Evolutionary conservation across 2,797 vertebrate species (phyloP), one percentile per base, ranked within the genome.

Genomic region (Gymnothorax reevesii): DNA sequence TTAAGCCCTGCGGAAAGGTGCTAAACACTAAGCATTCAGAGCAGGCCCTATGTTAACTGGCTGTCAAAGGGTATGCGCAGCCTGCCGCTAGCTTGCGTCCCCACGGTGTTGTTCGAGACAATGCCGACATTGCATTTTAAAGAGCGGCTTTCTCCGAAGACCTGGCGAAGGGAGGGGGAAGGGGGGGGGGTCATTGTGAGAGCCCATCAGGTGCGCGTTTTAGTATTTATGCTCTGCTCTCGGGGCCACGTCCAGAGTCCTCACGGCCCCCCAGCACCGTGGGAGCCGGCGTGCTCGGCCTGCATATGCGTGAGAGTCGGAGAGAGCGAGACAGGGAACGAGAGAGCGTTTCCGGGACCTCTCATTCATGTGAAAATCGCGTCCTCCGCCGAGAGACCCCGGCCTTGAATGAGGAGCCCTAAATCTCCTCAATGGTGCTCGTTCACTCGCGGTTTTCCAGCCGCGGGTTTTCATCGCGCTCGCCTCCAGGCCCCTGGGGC

Each of bases 21-120:
- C 77, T 80, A 80, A 80, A 22, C 20, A 52, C 77, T 80, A 80
- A 80, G 77, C 20, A 80, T 80, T 80, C 77, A 22, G 77, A 80
- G 13, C 52, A 80, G 77, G 77, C 77, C 77, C 77, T 20, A 55
- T 55, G 77, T 15, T 80, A 80, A 80, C 77, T 33, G 77, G 49
- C 77, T 80, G 77, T 80, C 77, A 80, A 55, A 80, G 77, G 77
- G 49, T 80, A 55, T 80, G 9, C 25, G 13, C 77, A 54, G 52
- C 49, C 22, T 55, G 77, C 49, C 52, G 20, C 77, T 54, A 55
- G 77, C 77, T 80, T 54, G 22, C 20, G 22, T 80, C 77, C 77
- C 77, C 49, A 80, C 13, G 52, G 52, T 80, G 77, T 55, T 80
- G 77, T 80, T 80, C 77, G 22, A 54, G 49, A 80, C 77, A 80